A percentile compares a stretch with the other conserved stretches of the same genome.
These are phyloP conservation scores for Drosophila watanabei DNA, from an alignment of 1,140 invertebrate species.

Conservation along the genomic window DNA sequence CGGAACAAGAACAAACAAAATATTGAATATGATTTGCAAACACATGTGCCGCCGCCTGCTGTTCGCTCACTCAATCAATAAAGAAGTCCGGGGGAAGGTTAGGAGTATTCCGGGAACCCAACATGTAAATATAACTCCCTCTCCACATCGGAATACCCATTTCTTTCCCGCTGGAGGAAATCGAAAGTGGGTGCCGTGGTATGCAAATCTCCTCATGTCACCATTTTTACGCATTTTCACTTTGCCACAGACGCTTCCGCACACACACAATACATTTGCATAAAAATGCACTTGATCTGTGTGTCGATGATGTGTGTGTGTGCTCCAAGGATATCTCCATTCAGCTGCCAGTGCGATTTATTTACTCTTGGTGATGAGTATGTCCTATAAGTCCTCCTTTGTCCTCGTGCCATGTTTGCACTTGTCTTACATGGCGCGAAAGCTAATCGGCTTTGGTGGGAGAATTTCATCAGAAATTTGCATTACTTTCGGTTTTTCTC, in stretches of 20 bases:
- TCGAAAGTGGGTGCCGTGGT: slow-evolving; percentile 43
- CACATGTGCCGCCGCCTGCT: slow-evolving; percentile 55
- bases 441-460: slow-evolving; percentile 67
- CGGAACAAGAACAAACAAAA: slow-evolving; percentile 61
- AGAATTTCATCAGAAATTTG: slow-evolving; percentile 15
- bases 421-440: slow-evolving; percentile 55
- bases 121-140: slow-evolving; percentile 36
- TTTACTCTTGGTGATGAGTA: slow-evolving; percentile 51
- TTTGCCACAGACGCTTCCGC: slow-evolving; percentile 16
- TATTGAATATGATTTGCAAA: slow-evolving; percentile 82
- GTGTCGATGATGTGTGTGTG: slow-evolving; percentile 6
- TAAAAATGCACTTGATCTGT: slow-evolving; percentile 80
- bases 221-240: slow-evolving; percentile 66
- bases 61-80: slow-evolving; percentile 71
- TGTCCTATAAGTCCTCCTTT: neutral
- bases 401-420: slow-evolving; percentile 25
- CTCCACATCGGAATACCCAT: neutral
- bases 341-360: slow-evolving; percentile 60
- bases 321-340: slow-evolving; percentile 52
- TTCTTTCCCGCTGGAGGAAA: slow-evolving; percentile 5
- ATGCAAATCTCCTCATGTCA: slow-evolving; percentile 70
- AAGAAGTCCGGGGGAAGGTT: slow-evolving; percentile 1
- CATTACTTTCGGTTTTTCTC: slow-evolving; percentile 5
- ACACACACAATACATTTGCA: slow-evolving; percentile 62
- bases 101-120: neutral